A percentile compares a stretch with the other conserved stretches of the same genome.
phyloP scores from a whole-genome alignment of 2,113 vertebrate genomes.

The Colistium nudipinnis region DNA sequence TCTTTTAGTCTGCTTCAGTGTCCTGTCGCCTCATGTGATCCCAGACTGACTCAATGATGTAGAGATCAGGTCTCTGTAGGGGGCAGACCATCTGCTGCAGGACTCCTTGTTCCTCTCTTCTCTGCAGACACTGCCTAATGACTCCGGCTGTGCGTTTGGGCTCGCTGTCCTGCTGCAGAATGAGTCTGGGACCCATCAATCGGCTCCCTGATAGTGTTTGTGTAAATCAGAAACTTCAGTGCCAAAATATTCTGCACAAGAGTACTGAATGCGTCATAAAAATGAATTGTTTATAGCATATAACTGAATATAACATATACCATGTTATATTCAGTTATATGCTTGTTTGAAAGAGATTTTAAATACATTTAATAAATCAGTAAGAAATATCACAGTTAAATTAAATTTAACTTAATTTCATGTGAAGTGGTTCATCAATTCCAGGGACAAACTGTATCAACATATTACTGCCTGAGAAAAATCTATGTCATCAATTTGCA shows the following conservation, averaged over 20 bases:
- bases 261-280: not conserved
- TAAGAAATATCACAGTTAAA: too few relatives aligned
- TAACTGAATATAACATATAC: not conserved
- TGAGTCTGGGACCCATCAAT: not conserved
- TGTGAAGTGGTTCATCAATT: slow-evolving; percentile 9
- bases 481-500: slow-evolving; percentile 63
- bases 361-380: too few relatives aligned
- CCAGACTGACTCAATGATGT: not conserved
- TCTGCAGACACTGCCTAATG: not conserved
- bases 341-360: not conserved
- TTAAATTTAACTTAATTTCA: not conserved
- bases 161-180: not conserved
- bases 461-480: slow-evolving; percentile 27
- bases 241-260: not conserved
- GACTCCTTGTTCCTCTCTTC: not conserved
- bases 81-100: too few relatives aligned
- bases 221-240: not conserved
- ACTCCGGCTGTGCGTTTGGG: not conserved
- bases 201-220: not conserved
- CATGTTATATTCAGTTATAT: not conserved
- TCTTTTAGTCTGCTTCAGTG: not conserved
- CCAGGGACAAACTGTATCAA: slow-evolving; percentile 18
- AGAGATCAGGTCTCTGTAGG: not conserved
- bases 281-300: too few relatives aligned
- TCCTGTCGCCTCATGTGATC: not conserved